Conservation (phyloP, 2,888 invertebrate species). For the Arenicola marina region DNA sequence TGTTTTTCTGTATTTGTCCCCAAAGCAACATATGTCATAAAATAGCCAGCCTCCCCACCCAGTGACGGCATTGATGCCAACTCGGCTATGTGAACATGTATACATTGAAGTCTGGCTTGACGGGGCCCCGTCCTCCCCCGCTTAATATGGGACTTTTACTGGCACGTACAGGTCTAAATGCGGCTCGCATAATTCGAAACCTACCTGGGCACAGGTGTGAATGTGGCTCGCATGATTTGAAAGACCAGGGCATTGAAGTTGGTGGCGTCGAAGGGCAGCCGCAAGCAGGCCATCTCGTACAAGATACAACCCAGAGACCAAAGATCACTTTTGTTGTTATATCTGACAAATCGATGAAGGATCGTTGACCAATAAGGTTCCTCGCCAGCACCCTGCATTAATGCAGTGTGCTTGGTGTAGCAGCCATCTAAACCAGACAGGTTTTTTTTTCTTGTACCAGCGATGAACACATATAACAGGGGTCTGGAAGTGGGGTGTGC, state of each 20-base stretch:
- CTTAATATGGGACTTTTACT: neutral
- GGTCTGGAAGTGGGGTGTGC: no score
- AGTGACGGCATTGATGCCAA: no score
- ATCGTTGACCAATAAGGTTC: no score
- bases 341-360: no score
- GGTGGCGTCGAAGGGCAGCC: slow-evolving; percentile 45
- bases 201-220: slow-evolving; percentile 45
- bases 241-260: slow-evolving; percentile 40
- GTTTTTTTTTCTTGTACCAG: neutral
- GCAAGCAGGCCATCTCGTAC: slow-evolving; percentile 46
- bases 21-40: no score
- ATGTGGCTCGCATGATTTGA: slow-evolving; percentile 41
- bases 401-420: neutral
- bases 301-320: slow-evolving; percentile 53
- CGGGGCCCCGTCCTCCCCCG: neutral
- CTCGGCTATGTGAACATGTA: no score
- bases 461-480: neutral
- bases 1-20: no score
- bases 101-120: neutral
- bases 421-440: neutral
- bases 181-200: slow-evolving; percentile 1
- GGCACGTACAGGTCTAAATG: neutral
- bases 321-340: slow-evolving; percentile 51
- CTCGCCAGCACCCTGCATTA: neutral
- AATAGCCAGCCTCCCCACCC: no score